A percentile compares a stretch with the other conserved stretches of the same genome.
phyloP scores from a whole-genome alignment of 35 echinoderm and acorn worm genomes.

The Strongylocentrotus purpuratus region DNA sequence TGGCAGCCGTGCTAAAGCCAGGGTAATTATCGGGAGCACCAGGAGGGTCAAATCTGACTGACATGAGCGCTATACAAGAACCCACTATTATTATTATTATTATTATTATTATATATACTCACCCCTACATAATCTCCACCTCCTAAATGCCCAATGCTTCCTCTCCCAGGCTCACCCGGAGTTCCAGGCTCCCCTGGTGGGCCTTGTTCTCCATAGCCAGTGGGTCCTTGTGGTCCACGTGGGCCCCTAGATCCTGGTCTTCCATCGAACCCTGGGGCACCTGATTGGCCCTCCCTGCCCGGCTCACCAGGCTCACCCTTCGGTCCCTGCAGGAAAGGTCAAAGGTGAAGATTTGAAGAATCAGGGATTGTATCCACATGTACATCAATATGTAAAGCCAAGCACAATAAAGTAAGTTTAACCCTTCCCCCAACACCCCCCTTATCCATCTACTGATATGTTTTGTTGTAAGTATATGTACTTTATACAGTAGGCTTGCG shows the following conservation, averaged over 20 bases:
- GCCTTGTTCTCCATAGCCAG: neutral
- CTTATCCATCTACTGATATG: too few species aligned
- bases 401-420: too few species aligned
- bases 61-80: too few species aligned
- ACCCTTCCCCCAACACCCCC: too few species aligned
- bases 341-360: neutral
- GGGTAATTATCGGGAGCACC: too few species aligned
- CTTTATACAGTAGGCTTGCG: too few species aligned
- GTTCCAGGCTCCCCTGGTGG: constrained; percentile 50
- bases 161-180: neutral
- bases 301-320: constrained; percentile 27
- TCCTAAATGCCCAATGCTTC: neutral
- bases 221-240: neutral
- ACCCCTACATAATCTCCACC: constrained; percentile 1
- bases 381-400: too few species aligned
- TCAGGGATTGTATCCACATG: too few species aligned
- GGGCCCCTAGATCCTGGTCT: neutral
- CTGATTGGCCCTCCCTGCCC: neutral
- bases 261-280: constrained; percentile 44
- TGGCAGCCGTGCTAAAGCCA: too few species aligned
- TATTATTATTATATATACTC: neutral
- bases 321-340: neutral
- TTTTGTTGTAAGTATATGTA: too few species aligned
- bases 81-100: too few species aligned
- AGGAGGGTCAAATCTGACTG: too few species aligned